Conservation (phyloP, 1,140 invertebrate genomes). For the Plutomurus gul region DNA sequence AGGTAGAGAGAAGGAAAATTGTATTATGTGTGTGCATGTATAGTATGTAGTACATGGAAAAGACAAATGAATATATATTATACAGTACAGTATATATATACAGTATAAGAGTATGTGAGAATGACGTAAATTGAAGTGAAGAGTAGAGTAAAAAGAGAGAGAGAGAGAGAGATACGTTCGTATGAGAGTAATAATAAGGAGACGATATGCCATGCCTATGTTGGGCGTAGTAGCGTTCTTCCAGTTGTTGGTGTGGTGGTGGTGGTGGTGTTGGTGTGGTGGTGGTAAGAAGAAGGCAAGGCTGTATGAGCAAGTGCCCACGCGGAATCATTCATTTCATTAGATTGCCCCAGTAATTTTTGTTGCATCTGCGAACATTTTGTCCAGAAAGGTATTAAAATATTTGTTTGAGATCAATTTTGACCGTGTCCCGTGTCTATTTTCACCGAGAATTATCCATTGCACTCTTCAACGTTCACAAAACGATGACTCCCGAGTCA, state of each 20-base stretch:
- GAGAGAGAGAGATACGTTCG: neutral
- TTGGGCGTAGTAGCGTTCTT: constrained; percentile 44
- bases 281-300: neutral
- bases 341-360: neutral
- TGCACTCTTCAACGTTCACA: too few relatives aligned
- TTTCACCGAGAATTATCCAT: constrained; percentile 36
- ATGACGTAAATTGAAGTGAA: too few relatives aligned
- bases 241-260: neutral
- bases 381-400: neutral
- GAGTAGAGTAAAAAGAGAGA: too few relatives aligned
- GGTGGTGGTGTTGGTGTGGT: neutral
- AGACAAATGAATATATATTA: too few relatives aligned
- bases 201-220: constrained; percentile 25
- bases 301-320: constrained; percentile 40
- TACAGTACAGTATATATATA: too few relatives aligned
- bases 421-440: constrained; percentile 1
- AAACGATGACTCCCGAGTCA: too few relatives aligned
- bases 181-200: neutral
- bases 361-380: constrained; percentile 44
- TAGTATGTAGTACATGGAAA: too few relatives aligned
- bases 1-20: too few relatives aligned
- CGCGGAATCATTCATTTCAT: constrained; percentile 50
- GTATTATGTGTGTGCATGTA: too few relatives aligned
- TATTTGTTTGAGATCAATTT: neutral
- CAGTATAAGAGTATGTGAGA: too few relatives aligned